A percentile compares a stretch with the other conserved stretches of the same genome.
These are phyloP conservation scores for Rutpela maculata DNA, from an alignment of 2,888 invertebrate genomes.

Conservation along the genomic window DNA sequence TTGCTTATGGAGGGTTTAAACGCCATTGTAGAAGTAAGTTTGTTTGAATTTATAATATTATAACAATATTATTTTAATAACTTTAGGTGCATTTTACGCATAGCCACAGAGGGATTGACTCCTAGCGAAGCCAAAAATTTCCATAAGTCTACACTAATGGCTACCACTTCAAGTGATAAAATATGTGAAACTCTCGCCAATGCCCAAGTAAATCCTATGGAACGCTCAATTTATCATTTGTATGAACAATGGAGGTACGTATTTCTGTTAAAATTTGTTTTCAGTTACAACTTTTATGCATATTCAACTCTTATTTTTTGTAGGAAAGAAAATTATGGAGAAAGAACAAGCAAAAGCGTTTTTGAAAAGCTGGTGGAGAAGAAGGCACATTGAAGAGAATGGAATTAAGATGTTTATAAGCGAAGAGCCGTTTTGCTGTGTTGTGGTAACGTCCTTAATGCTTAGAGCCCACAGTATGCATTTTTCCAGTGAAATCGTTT, in stretches of 20 bases:
- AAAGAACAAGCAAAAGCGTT: conserved; percentile 21
- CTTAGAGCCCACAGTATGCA: conserved; percentile 35
- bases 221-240: conserved; percentile 12
- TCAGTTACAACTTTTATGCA: conserved; percentile 3
- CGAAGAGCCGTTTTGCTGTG: conserved; percentile 46
- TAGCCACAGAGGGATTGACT: conserved; percentile 12
- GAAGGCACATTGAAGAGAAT: conserved; percentile 8
- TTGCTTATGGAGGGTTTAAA: conserved; percentile 28
- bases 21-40: conserved; percentile 23
- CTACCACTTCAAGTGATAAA: conserved; percentile 14
- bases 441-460: conserved; percentile 43
- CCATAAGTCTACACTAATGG: conserved; percentile 18
- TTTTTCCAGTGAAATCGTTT: conserved; percentile 43
- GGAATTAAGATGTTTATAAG: conserved; percentile 19
- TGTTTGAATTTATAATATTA: background rate
- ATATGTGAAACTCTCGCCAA: conserved; percentile 14
- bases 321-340: conserved; percentile 15
- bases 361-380: conserved; percentile 18
- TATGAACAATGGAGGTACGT: conserved; percentile 11
- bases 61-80: too few species aligned
- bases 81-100: background rate
- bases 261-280: conserved; percentile 16
- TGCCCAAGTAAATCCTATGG: conserved; percentile 16
- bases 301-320: background rate
- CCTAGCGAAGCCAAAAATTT: conserved; percentile 19